Conservation (phyloP, 2,797 vertebrate genomes). For the Onychomys arenicola region DNA sequence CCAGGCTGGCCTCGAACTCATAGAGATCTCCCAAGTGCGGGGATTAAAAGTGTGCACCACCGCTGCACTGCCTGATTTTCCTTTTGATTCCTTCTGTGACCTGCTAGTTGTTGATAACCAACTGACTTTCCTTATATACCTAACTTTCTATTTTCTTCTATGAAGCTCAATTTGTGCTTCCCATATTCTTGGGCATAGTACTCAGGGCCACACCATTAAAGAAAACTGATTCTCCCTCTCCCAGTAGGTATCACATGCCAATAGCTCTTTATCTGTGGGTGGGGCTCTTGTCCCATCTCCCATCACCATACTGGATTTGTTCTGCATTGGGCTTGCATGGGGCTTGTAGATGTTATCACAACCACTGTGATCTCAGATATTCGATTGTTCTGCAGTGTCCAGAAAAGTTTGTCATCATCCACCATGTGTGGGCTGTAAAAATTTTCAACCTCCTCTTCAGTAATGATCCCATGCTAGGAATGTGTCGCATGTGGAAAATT, state of each 20-base stretch:
- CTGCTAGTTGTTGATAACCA: not conserved
- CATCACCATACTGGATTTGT: too few species aligned
- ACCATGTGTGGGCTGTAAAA: not conserved
- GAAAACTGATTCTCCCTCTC: not conserved
- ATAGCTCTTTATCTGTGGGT: not conserved
- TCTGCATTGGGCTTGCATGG: not conserved
- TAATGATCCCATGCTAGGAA: not conserved
- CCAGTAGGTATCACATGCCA: not conserved
- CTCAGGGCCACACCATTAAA: accelerated
- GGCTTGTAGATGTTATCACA: not conserved
- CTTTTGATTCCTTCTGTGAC: not conserved
- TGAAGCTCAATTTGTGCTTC: not conserved
- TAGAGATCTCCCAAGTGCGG: too few species aligned
- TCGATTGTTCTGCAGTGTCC: not conserved
- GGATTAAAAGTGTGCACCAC: too few species aligned
- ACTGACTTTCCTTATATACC: not conserved
- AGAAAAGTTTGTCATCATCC: not conserved
- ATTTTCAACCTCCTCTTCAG: not conserved
- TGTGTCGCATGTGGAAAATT: not conserved
- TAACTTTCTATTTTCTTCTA: not conserved
- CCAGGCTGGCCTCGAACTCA: too few species aligned
- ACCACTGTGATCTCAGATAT: not conserved
- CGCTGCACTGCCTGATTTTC: not conserved
- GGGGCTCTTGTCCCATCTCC: not conserved
- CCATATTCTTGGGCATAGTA: not conserved